These are phyloP conservation scores for Cariama cristata DNA, from an alignment of 2,113 vertebrate genomes.

Conservation along the genomic window DNA sequence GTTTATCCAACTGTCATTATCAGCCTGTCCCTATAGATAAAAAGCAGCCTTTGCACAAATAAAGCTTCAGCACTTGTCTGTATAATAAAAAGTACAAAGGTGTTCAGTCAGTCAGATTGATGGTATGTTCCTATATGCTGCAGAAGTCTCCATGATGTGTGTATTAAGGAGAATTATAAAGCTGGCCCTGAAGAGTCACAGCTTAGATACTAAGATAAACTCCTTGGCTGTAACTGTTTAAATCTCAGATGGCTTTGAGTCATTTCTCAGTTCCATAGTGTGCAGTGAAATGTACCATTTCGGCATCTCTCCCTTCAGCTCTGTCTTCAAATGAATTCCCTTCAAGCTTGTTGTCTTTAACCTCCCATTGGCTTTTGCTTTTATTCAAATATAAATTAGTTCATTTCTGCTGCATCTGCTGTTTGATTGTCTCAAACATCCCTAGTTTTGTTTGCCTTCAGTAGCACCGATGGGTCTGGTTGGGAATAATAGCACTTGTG, in stretches of 20 bases:
- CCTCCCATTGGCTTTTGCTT: slow-evolving; percentile 32
- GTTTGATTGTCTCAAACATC: slow-evolving; percentile 28
- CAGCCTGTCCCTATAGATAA: slow-evolving; percentile 15
- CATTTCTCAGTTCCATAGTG: background rate
- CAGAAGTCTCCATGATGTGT: background rate
- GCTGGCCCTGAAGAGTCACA: slow-evolving; percentile 24
- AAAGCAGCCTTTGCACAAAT: slow-evolving; percentile 69
- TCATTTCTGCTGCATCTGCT: slow-evolving; percentile 32
- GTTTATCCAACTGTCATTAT: slow-evolving; percentile 17
- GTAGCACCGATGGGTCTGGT: background rate
- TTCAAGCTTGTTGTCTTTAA: slow-evolving; percentile 37
- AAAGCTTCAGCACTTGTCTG: slow-evolving; percentile 37
- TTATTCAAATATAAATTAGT: slow-evolving; percentile 62
- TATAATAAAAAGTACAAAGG: slow-evolving; percentile 12
- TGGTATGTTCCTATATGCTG: slow-evolving; percentile 3
- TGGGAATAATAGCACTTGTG: background rate
- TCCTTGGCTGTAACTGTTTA: slow-evolving; percentile 37
- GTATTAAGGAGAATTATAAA: slow-evolving; percentile 13
- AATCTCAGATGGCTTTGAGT: slow-evolving; percentile 35
- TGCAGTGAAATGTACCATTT: slow-evolving; percentile 29
- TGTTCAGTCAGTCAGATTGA: background rate
- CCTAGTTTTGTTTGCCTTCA: background rate
- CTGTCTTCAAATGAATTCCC: background rate
- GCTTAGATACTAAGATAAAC: slow-evolving; percentile 17
- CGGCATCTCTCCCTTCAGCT: background rate